Percentiles rank a stretch among this genome's conserved stretches.
Conservation (phyloP, 2,113 vertebrate species). For the Lophotis ruficrista region DNA sequence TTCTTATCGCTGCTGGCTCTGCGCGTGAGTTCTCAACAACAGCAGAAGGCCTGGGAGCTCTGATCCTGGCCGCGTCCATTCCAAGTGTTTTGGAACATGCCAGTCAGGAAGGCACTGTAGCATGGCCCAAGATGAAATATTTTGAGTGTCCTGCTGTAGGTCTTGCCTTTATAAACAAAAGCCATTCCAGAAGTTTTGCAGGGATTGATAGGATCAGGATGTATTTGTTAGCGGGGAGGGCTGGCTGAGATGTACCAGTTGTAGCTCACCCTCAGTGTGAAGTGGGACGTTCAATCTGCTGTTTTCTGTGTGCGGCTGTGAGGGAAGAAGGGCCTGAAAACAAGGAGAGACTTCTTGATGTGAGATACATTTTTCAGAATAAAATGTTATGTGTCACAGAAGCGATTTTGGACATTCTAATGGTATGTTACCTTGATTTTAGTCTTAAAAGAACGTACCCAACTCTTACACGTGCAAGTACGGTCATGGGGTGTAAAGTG, state of each 20-base stretch:
- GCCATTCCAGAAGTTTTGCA: constrained; percentile 20
- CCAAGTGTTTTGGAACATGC: not conserved
- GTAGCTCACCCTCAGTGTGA: not conserved
- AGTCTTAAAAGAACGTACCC: not conserved
- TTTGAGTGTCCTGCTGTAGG: constrained; percentile 67
- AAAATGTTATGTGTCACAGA: fast-evolving
- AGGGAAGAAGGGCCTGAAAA: not conserved
- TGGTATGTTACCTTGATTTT: not conserved
- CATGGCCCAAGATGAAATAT: not conserved
- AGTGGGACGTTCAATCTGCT: not conserved
- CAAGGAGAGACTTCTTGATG: not conserved
- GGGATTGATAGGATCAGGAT: constrained; percentile 60
- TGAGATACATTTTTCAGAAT: not conserved
- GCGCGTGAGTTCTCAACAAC: not conserved
- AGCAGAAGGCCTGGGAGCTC: not conserved
- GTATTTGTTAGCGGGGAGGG: not conserved
- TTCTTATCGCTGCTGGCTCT: not conserved
- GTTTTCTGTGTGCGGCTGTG: not conserved
- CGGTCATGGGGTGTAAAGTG: fast-evolving
- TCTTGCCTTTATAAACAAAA: constrained; percentile 61
- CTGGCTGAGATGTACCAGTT: not conserved
- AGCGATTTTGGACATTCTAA: not conserved
- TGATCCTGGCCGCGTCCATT: not conserved
- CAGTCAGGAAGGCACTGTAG: constrained; percentile 49
- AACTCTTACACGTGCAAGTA: not conserved